Percentiles rank a stretch among this genome's conserved stretches.
Conservation (phyloP, 2,797 vertebrate genomes). For the Todus mexicanus region DNA sequence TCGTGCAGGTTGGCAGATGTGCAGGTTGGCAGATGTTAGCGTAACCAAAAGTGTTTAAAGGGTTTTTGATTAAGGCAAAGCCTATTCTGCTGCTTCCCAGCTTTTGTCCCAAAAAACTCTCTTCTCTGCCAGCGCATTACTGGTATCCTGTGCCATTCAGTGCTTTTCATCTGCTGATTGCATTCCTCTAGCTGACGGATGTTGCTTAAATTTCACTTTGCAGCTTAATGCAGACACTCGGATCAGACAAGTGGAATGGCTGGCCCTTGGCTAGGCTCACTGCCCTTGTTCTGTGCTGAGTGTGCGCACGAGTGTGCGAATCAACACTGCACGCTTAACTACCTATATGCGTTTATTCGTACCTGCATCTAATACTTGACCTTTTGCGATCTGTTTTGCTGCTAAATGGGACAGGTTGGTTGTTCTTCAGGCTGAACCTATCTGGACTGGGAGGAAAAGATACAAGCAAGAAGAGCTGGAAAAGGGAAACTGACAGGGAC, state of each 20-base stretch:
- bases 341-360: rapidly evolving
- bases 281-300: background rate
- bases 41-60: background rate
- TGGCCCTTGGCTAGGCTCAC: background rate
- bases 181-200: background rate
- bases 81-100: background rate
- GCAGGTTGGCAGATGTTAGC: background rate
- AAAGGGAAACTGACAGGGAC: background rate
- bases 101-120: background rate
- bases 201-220: constrained; percentile 22
- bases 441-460: background rate
- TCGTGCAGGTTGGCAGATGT: background rate
- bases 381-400: background rate
- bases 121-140: background rate
- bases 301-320: rapidly evolving
- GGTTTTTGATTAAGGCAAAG: background rate
- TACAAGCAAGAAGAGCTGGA: background rate
- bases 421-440: background rate
- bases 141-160: background rate
- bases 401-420: background rate
- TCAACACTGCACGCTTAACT: rapidly evolving
- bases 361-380: rapidly evolving
- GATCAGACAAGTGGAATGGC: constrained; percentile 30
- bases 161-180: background rate
- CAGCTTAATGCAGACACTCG: rapidly evolving